Base-by-base conservation (phyloP, 2,888 invertebrate species). In the Drosophila falleni region DNA sequence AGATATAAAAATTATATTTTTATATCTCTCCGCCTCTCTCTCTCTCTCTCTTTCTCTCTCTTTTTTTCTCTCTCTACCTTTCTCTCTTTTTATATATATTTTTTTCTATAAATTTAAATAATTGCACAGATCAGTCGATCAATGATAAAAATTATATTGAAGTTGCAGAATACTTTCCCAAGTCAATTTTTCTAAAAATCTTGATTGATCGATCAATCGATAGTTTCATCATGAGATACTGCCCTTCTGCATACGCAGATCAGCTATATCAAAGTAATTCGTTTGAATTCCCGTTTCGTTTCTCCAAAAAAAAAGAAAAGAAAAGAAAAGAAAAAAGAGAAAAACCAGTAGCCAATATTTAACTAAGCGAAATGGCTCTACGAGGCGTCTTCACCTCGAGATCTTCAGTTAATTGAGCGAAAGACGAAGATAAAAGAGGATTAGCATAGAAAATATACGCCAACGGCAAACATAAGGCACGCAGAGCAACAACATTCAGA, bases 291-390 rank as follows among this genome's bases (percentile, higher is more conserved):
- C 13, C 41, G 51, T 44, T 39, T 50, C 26, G 23, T 66, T 23
- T 51, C 19, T n/a, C 23, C 26, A 5, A 39, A 31, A 11, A n/a
- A n/a, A n/a, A n/a, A n/a, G n/a, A n/a, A n/a, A n/a, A n/a, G n/a
- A n/a, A n/a, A 26, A 42, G 3, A 44, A 13, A 44, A 5, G 1
- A 44, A 15, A 44, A 15, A 13, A 33, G 35, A 35, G 10, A n/a
- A 49, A 82, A 67, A 80, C 82, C 83, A 86, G 82, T 86, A 83
- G 82, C 82, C 67, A 75, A 66, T 70, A 80, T 71, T 82, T 78
- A 75, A 75, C 70, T 68, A 70, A 71, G 66, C 67, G 59, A 80
- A 80, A 78, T 78, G 64, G 47, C 60, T 66, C 33, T 71, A 41
- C 16, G 65, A 66, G 71, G 78, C 78, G 69, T 69, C 66, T 67